These are phyloP conservation scores for Petrocephalus microphthalmus DNA, from an alignment of 2,113 vertebrate genomes.

Conservation along the genomic window DNA sequence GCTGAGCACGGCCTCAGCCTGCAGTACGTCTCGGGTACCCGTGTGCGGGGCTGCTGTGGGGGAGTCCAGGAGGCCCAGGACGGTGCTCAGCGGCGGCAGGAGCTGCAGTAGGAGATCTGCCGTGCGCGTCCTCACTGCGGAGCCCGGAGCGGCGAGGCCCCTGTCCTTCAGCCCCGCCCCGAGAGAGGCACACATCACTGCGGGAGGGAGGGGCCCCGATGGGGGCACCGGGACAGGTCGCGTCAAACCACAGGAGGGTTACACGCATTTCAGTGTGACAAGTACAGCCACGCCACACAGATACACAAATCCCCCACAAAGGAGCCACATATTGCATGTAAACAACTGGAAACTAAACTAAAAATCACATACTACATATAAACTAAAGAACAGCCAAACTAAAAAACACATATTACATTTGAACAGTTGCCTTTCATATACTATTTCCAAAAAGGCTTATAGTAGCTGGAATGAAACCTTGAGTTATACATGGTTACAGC, in stretches of 20 bases:
- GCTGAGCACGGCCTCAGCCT: neutral
- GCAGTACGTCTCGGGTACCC: neutral
- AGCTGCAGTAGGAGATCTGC: conserved; percentile 47
- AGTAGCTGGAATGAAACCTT: neutral
- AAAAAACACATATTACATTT: neutral
- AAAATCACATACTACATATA: neutral
- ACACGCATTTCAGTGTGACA: neutral
- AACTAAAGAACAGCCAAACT: neutral
- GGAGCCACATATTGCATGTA: neutral
- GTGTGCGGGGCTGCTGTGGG: neutral
- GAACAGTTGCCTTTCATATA: neutral
- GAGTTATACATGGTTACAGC: neutral
- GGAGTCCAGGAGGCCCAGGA: conserved; percentile 30
- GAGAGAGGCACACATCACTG: conserved; percentile 54
- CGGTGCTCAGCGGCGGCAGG: conserved; percentile 42
- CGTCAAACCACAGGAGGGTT: neutral
- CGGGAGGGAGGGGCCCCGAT: neutral
- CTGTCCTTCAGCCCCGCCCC: conserved; percentile 57
- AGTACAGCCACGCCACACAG: neutral
- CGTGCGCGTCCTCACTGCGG: conserved; percentile 42
- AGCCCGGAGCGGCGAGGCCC: conserved; percentile 40
- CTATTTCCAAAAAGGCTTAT: neutral
- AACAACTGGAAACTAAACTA: neutral
- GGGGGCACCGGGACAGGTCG: neutral
- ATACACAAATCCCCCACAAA: neutral